Conservation (phyloP, 2,113 vertebrate genomes). For the Muntiacus muntjak region DNA sequence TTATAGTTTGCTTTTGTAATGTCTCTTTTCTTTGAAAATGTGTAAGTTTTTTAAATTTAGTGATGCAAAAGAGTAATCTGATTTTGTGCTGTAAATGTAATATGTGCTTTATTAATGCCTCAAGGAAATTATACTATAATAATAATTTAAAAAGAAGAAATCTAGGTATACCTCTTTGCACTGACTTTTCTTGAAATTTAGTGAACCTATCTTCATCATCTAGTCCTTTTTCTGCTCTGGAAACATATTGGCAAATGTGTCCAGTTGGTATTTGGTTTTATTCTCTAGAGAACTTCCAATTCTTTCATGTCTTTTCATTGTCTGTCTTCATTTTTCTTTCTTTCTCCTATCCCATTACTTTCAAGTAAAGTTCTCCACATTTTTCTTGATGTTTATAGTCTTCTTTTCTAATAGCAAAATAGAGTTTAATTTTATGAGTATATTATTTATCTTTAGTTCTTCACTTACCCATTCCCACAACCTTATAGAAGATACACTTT, state of each 20-base stretch:
- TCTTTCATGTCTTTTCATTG: not conserved
- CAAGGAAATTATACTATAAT: not conserved
- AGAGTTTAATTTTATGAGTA: not conserved
- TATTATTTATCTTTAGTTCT: not conserved
- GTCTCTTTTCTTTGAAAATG: slow-evolving; percentile 7
- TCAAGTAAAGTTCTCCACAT: not conserved
- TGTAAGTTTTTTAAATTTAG: not conserved
- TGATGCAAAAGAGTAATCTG: not conserved
- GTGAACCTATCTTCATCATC: not conserved
- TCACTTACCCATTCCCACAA: not conserved
- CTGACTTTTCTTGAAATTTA: not conserved
- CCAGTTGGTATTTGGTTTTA: not conserved
- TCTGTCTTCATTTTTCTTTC: not conserved
- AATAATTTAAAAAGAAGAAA: not conserved
- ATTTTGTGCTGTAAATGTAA: not conserved
- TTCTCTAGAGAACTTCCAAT: not conserved
- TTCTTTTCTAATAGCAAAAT: not conserved
- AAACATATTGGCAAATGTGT: not conserved
- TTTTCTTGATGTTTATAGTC: not conserved
- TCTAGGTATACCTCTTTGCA: not conserved
- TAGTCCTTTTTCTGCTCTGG: not conserved
- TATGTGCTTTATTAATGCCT: not conserved
- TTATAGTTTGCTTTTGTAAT: not conserved
- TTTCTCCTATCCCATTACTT: not conserved
- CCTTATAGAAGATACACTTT: not conserved